phyloP scores from a whole-genome alignment of 1,140 invertebrate species.

The Antheraea mylitta region DNA sequence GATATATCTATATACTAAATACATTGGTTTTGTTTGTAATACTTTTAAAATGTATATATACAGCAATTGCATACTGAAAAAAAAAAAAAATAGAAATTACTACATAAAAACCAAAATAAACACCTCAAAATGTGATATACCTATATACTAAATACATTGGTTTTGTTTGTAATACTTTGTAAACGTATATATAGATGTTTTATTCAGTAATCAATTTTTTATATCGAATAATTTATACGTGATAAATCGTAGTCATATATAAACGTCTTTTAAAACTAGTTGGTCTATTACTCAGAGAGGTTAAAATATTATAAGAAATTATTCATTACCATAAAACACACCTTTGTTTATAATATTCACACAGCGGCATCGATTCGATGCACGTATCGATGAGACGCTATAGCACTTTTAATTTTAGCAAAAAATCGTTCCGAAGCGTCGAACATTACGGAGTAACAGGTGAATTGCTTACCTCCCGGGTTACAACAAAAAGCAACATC shows the following conservation, averaged over 20 bases:
- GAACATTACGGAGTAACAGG: constrained; percentile 61
- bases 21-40: background rate
- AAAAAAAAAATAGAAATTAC: background rate
- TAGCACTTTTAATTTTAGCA: constrained; percentile 66
- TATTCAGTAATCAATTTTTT: background rate
- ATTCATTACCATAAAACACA: constrained; percentile 8
- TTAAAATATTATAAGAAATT: constrained; percentile 4
- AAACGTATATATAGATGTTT: background rate
- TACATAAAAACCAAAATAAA: background rate
- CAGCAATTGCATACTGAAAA: too few relatives aligned
- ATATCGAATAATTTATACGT: background rate
- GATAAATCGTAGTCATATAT: background rate
- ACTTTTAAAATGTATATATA: too few relatives aligned
- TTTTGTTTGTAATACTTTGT: background rate
- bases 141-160: background rate
- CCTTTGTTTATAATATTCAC: constrained; percentile 11
- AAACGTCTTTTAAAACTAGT: background rate
- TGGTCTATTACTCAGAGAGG: background rate
- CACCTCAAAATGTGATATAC: background rate
- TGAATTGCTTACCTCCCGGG: constrained; percentile 60
- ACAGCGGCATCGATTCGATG: constrained; percentile 32
- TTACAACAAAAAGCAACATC: constrained; percentile 60
- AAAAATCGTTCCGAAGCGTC: constrained; percentile 51
- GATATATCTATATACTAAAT: background rate
- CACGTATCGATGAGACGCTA: constrained; percentile 56